phyloP scores from a whole-genome alignment of 2,888 invertebrate genomes.

The Schizotus pectinicornis region DNA sequence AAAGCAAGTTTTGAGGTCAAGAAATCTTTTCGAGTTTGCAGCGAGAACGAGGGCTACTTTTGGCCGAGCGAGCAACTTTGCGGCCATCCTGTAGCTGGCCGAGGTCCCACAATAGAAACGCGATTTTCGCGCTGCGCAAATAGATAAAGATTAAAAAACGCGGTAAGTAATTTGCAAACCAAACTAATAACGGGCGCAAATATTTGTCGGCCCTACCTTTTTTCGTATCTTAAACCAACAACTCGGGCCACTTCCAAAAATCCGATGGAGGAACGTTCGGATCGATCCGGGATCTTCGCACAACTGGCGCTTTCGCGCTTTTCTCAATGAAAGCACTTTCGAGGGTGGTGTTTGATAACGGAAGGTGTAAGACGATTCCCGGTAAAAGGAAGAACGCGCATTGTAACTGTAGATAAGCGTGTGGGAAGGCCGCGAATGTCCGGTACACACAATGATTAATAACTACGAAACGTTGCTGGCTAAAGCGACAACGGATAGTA shows the following conservation, averaged over 20 bases:
- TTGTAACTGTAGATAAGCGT: constrained; percentile 14
- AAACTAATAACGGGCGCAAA: background rate
- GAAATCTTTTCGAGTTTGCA: too few relatives aligned
- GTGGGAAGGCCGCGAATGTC: constrained; percentile 24
- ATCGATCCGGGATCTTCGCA: too few relatives aligned
- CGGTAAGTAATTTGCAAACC: background rate
- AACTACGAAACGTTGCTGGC: background rate
- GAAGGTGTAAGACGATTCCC: constrained; percentile 28
- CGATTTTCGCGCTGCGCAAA: too few relatives aligned
- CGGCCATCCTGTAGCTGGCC: too few relatives aligned
- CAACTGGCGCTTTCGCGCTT: background rate
- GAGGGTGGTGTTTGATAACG: constrained; percentile 19
- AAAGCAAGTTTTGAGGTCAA: too few relatives aligned
- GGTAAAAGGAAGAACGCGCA: constrained; percentile 2
- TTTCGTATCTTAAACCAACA: constrained; percentile 1
- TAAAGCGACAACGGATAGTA: background rate
- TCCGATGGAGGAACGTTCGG: too few relatives aligned
- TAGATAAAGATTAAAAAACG: too few relatives aligned
- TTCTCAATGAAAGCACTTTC: constrained; percentile 12
- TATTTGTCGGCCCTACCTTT: background rate
- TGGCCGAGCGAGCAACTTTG: too few relatives aligned
- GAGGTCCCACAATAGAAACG: too few relatives aligned
- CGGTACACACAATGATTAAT: constrained; percentile 20
- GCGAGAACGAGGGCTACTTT: too few relatives aligned
- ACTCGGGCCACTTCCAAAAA: background rate